Evolutionary conservation across 2,113 vertebrate genomes (phyloP).

Genomic region (Eurystomus gularis): DNA sequence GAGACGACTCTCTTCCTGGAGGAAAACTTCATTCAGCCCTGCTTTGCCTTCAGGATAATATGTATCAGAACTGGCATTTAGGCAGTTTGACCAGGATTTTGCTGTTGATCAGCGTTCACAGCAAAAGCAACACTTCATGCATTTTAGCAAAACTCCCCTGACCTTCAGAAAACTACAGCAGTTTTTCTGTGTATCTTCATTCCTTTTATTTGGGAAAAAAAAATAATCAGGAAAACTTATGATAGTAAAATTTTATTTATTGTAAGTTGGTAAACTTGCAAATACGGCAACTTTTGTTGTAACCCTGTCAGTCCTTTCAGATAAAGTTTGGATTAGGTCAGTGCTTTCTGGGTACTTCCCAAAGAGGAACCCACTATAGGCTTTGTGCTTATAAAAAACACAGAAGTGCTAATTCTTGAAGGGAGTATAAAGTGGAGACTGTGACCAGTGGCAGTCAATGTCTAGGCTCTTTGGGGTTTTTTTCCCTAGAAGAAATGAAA

Average conservation of each 20-base stretch:
- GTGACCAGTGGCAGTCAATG: background rate
- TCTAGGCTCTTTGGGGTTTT: no score
- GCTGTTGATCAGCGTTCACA: background rate
- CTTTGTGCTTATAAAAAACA: background rate
- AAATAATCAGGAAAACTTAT: background rate
- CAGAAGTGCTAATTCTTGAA: background rate
- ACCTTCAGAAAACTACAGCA: background rate
- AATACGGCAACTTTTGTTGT: background rate
- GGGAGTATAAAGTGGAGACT: background rate
- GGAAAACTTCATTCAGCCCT: background rate
- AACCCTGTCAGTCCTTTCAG: background rate
- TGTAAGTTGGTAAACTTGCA: background rate
- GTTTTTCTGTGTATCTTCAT: background rate
- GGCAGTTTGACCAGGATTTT: background rate
- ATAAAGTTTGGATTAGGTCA: background rate
- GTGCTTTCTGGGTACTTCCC: background rate
- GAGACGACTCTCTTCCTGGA: slow-evolving; percentile 47
- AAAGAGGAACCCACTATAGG: background rate
- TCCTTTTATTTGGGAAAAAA: background rate
- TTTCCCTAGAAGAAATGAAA: background rate
- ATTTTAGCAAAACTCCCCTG: background rate
- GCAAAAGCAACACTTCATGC: background rate
- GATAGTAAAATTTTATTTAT: background rate
- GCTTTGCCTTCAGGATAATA: background rate
- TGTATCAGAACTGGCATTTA: background rate